These are phyloP conservation scores for Sylvia borin DNA, from an alignment of 2,797 vertebrate species.

Conservation along the genomic window DNA sequence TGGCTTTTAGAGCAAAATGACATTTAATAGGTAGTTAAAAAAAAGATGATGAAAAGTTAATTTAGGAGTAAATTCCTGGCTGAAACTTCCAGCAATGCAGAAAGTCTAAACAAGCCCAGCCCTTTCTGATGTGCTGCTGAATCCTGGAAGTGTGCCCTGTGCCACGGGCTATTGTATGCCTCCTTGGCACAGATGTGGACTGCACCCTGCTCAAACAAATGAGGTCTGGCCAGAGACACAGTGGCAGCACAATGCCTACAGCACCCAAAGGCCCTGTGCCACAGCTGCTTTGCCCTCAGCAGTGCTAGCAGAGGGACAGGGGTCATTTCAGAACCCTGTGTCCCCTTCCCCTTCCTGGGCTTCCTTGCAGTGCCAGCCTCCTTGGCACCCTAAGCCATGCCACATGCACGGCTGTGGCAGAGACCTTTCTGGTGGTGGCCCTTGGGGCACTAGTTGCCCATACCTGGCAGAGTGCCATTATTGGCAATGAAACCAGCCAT, in stretches of 20 bases:
- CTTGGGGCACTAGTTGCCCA: background rate
- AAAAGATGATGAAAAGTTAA: background rate
- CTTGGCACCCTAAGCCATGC: background rate
- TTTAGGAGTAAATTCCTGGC: background rate
- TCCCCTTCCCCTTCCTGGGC: background rate
- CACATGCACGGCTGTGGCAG: background rate
- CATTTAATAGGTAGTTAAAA: background rate
- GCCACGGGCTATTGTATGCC: rapidly evolving
- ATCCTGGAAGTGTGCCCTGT: background rate
- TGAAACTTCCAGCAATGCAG: background rate
- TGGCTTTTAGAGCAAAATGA: background rate
- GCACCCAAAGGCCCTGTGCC: background rate
- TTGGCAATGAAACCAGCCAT: slow-evolving; percentile 97
- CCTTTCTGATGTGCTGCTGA: background rate
- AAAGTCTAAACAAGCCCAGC: background rate
- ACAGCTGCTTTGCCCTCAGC: rapidly evolving
- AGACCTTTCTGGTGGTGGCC: background rate
- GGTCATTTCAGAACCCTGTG: background rate
- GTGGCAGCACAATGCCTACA: background rate
- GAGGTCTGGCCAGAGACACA: rapidly evolving
- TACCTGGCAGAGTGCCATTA: slow-evolving; percentile 93
- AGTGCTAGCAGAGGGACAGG: background rate
- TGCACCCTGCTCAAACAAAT: background rate
- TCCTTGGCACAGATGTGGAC: background rate
- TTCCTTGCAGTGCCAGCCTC: background rate